Evolutionary conservation across 2,888 invertebrate genomes (phyloP).

Genomic region (Erebia aethiops): DNA sequence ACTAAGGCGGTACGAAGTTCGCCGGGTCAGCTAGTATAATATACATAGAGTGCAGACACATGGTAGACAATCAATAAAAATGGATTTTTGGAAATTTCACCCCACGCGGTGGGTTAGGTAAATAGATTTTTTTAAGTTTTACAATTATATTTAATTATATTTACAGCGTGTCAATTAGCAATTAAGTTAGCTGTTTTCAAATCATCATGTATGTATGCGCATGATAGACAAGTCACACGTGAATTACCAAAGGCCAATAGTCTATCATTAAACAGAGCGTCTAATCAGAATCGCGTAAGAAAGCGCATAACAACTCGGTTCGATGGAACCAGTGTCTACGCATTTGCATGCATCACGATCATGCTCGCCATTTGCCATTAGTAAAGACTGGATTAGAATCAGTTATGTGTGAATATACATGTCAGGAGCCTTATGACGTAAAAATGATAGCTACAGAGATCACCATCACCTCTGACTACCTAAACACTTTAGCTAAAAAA

Average conservation of each 20-base stretch:
- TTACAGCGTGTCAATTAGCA: slow-evolving; percentile 3
- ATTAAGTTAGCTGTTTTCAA: slow-evolving; percentile 7
- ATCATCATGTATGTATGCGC: slow-evolving; percentile 17
- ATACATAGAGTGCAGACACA: too few species aligned
- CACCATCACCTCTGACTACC: too few species aligned
- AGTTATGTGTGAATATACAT: background rate
- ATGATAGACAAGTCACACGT: slow-evolving; percentile 16
- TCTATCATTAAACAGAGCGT: slow-evolving; percentile 49
- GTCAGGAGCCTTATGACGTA: too few species aligned
- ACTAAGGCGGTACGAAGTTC: too few species aligned
- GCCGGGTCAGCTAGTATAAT: too few species aligned
- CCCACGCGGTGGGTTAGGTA: too few species aligned
- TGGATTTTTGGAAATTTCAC: too few species aligned
- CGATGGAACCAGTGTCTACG: slow-evolving; percentile 18
- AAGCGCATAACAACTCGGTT: slow-evolving; percentile 53
- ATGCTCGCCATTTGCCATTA: slow-evolving; percentile 1
- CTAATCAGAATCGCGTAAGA: slow-evolving; percentile 58
- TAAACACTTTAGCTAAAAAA: too few species aligned
- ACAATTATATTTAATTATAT: too few species aligned
- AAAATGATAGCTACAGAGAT: too few species aligned
- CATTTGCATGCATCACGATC: slow-evolving; percentile 38
- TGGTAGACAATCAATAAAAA: too few species aligned
- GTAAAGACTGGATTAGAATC: background rate
- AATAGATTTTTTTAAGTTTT: too few species aligned
- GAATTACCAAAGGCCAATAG: slow-evolving; percentile 42